phyloP scores from a whole-genome alignment of 2,888 invertebrate species.

The Uropetala carovei region DNA sequence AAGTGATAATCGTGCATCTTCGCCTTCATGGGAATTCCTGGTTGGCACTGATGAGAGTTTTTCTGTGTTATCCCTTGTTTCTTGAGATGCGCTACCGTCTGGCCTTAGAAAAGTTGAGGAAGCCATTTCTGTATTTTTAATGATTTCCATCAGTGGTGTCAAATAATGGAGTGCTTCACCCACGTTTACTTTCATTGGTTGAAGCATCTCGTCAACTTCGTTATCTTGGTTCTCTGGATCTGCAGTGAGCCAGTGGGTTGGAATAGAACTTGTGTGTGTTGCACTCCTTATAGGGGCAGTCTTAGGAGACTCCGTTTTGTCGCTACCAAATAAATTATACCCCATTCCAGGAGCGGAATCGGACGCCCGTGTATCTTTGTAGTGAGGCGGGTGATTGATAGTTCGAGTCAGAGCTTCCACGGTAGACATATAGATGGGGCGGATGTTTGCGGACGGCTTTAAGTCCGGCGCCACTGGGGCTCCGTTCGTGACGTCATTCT shows the following conservation, averaged over 20 bases:
- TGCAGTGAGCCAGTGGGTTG: too few relatives aligned
- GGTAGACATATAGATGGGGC: slow-evolving; percentile 8
- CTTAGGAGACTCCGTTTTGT: background rate
- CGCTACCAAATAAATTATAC: background rate
- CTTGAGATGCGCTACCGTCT: background rate
- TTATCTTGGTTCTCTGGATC: background rate
- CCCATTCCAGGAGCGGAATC: background rate
- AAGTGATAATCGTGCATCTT: background rate
- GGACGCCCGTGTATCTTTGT: background rate
- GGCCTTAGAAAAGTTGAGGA: background rate
- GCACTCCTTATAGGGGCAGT: background rate
- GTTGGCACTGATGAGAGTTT: background rate
- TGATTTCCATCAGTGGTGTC: background rate
- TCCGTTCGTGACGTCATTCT: slow-evolving; percentile 34
- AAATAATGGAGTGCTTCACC: background rate
- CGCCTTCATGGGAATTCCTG: background rate
- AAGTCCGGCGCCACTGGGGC: background rate
- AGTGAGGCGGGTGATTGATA: background rate
- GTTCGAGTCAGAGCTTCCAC: background rate
- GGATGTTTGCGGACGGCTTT: background rate
- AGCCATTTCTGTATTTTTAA: background rate
- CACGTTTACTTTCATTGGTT: background rate
- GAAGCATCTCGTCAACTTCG: background rate
- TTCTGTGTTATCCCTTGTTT: background rate
- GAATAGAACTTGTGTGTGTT: too few relatives aligned